Conservation (phyloP, 2,113 vertebrate genomes). For the Nycticorax nycticorax region DNA sequence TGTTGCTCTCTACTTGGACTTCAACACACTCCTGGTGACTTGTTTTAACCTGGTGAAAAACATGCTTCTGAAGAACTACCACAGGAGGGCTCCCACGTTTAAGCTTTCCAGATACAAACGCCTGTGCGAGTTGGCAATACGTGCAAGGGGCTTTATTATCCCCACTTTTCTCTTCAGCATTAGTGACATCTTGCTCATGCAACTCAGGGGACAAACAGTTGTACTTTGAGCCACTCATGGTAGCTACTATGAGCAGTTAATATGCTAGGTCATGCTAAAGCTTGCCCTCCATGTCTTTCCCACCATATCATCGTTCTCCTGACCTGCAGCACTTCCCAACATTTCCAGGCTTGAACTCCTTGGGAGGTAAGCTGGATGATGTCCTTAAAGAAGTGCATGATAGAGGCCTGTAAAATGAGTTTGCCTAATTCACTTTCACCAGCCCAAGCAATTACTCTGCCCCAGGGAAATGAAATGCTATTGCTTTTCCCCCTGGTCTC, state of each 20-base stretch:
- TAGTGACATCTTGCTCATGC: background rate
- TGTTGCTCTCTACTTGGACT: background rate
- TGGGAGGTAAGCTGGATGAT: background rate
- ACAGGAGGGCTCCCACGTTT: conserved; percentile 68
- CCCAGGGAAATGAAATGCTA: background rate
- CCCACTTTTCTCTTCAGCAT: background rate
- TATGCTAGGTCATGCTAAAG: background rate
- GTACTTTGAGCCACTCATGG: background rate
- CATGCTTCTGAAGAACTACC: background rate
- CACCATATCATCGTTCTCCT: background rate
- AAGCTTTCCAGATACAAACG: background rate
- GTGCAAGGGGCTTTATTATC: background rate
- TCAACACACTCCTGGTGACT: background rate
- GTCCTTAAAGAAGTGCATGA: background rate
- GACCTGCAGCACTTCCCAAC: background rate
- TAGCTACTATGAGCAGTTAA: background rate
- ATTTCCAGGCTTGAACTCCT: background rate
- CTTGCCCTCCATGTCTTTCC: background rate
- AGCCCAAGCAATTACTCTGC: background rate
- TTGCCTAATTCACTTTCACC: background rate
- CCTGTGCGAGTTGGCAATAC: rapidly evolving
- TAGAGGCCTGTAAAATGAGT: background rate
- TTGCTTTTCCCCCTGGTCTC: background rate
- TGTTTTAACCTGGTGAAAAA: background rate
- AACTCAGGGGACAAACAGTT: background rate